These are phyloP conservation scores for Pseudoatta argentina DNA, from an alignment of 1,140 invertebrate genomes.

Conservation along the genomic window DNA sequence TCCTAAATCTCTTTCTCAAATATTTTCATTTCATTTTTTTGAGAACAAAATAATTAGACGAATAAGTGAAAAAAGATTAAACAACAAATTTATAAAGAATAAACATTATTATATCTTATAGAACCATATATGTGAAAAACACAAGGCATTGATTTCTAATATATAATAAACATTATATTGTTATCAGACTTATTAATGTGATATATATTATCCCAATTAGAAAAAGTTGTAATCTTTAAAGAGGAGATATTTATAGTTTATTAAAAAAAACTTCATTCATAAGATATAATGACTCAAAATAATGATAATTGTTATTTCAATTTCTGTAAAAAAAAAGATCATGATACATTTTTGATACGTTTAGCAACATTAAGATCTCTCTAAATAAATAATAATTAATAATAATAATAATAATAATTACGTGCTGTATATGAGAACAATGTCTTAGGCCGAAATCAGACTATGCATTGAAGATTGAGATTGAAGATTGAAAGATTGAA, in stretches of 20 bases:
- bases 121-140: no score
- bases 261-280: background rate
- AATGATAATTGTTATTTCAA: constrained; percentile 1
- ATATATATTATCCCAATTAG: background rate
- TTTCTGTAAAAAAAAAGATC: background rate
- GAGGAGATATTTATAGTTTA: background rate
- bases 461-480: no score
- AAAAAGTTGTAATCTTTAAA: background rate
- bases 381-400: background rate
- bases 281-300: background rate
- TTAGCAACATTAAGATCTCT: no score
- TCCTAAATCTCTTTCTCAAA: background rate
- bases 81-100: background rate
- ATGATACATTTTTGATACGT: no score
- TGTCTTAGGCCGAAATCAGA: no score
- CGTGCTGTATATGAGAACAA: no score
- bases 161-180: background rate
- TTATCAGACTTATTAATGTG: background rate
- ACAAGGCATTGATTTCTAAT: no score
- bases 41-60: no score
- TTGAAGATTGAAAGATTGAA: no score
- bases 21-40: background rate
- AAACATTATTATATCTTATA: background rate
- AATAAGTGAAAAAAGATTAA: background rate
- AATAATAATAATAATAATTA: background rate